These are phyloP conservation scores for Micrasema longulum DNA, from an alignment of 1,140 invertebrate species.

Conservation along the genomic window DNA sequence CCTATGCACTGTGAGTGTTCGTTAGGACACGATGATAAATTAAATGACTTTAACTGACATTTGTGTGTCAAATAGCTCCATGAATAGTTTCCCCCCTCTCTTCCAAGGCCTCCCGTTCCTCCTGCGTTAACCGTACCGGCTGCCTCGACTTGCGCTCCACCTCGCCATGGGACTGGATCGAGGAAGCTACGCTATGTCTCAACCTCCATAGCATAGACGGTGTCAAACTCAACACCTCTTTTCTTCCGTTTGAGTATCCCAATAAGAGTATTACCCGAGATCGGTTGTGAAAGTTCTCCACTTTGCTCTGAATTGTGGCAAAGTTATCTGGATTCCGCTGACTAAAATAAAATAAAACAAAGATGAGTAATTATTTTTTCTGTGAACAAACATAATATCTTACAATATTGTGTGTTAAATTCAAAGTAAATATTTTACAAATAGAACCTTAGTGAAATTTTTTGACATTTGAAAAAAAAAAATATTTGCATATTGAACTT, in stretches of 20 bases:
- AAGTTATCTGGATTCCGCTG: constrained; percentile 9
- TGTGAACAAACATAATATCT: no score
- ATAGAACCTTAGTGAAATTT: no score
- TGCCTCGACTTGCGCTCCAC: constrained; percentile 14
- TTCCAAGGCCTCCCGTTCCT: constrained; percentile 17
- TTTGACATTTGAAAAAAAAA: no score
- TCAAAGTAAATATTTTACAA: no score
- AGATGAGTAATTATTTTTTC: no score
- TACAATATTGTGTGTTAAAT: no score
- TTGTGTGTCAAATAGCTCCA: constrained; percentile 21
- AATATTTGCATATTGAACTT: no score
- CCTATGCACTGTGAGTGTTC: no score
- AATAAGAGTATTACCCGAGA: constrained; percentile 7
- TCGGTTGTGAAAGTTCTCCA: constrained; percentile 12
- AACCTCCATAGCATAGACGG: neutral
- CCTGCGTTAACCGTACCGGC: constrained; percentile 16
- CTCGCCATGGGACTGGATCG: neutral
- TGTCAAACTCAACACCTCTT: neutral
- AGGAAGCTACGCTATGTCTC: neutral
- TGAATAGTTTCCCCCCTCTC: constrained; percentile 27
- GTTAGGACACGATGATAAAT: no score
- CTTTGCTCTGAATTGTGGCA: neutral
- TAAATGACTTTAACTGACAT: no score
- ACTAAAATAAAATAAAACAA: constrained; percentile 5
- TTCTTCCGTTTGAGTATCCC: constrained; percentile 1